A percentile compares a stretch with the other conserved stretches of the same genome.
These are phyloP conservation scores for Heliconius congener DNA, from an alignment of 1,140 invertebrate genomes.

Conservation along the genomic window DNA sequence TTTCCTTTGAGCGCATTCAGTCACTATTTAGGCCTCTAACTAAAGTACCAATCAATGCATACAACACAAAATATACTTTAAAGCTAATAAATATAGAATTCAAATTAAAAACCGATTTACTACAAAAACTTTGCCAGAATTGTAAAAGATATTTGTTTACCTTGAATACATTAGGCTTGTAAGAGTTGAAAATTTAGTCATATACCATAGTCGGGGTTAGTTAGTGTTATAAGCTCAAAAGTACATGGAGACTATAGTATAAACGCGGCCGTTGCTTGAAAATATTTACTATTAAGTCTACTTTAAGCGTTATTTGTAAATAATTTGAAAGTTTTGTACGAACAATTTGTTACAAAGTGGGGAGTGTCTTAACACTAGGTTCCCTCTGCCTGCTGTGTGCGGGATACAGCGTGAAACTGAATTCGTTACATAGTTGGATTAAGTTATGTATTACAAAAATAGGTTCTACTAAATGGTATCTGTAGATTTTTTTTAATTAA, in stretches of 20 bases:
- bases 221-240: neutral
- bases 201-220: too few relatives aligned
- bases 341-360: too few relatives aligned
- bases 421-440: too few relatives aligned
- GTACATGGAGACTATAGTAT: neutral
- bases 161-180: neutral
- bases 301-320: too few relatives aligned
- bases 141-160: neutral
- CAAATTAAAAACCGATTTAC: neutral
- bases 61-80: neutral
- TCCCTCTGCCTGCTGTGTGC: too few relatives aligned
- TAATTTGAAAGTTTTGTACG: too few relatives aligned
- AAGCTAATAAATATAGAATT: neutral
- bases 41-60: neutral
- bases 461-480: too few relatives aligned
- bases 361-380: too few relatives aligned
- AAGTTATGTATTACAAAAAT: too few relatives aligned
- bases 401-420: too few relatives aligned
- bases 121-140: neutral
- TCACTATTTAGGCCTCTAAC: neutral
- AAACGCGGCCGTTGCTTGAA: neutral
- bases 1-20: slow-evolving; percentile 18
- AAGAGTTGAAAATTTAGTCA: too few relatives aligned
- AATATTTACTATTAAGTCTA: neutral
- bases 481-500: neutral